These are phyloP conservation scores for Mystacides longicornis DNA, from an alignment of 2,888 invertebrate species.

Conservation along the genomic window DNA sequence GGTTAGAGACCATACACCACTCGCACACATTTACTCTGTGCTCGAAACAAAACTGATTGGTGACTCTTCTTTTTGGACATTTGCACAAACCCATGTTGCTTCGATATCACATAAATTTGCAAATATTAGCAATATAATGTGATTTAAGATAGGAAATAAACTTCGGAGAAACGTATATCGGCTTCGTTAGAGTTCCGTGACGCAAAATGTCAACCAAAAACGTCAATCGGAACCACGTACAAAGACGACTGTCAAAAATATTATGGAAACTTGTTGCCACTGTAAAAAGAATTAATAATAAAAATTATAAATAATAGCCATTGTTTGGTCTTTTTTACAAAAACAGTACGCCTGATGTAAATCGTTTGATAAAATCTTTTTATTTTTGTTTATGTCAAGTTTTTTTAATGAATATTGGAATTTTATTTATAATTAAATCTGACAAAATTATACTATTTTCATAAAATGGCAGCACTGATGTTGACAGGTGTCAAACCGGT, in stretches of 20 bases:
- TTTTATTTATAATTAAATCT: no score
- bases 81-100: constrained; percentile 91
- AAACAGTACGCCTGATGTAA: no score
- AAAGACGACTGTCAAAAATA: neutral
- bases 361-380: no score
- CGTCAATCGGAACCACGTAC: neutral
- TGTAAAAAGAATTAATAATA: no score
- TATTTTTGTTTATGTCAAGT: no score
- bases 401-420: no score
- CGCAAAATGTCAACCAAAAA: neutral
- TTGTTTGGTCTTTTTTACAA: no score
- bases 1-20: constrained; percentile 94
- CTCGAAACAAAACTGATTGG: constrained; percentile 98
- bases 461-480: no score
- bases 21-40: constrained; percentile 99
- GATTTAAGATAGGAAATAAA: neutral
- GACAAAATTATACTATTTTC: no score
- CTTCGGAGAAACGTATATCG: neutral
- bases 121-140: neutral
- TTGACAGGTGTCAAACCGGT: no score
- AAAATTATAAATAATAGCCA: no score
- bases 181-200: neutral
- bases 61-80: constrained; percentile 94
- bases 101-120: neutral
- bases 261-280: neutral